Evolutionary conservation across 23 tunicate genomes (phyloP).

Genomic region (Corella eumyota): DNA sequence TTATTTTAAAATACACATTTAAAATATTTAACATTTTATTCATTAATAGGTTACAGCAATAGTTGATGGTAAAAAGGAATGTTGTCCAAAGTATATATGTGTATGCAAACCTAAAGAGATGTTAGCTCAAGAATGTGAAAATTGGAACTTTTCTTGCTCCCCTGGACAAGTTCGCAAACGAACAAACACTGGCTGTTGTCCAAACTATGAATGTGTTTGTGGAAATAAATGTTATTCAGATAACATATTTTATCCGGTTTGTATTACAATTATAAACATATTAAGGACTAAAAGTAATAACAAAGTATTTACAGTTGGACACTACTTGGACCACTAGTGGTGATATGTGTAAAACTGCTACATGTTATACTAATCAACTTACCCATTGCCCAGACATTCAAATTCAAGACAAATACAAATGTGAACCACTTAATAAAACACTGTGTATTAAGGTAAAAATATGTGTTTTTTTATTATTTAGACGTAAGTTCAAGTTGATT

Average conservation of each 20-base stretch:
- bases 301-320: not conserved
- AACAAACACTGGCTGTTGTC: conserved; percentile 34
- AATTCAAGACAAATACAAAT: not conserved
- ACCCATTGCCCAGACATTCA: conserved; percentile 1
- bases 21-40: too few relatives aligned
- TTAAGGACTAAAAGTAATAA: not conserved
- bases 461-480: too few relatives aligned
- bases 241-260: conserved; percentile 1
- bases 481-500: too few relatives aligned
- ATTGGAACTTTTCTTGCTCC: conserved; percentile 11
- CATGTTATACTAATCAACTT: not conserved
- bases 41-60: too few relatives aligned
- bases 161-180: conserved; percentile 9
- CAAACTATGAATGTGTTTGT: conserved; percentile 21
- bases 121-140: not conserved
- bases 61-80: too few relatives aligned
- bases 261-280: not conserved
- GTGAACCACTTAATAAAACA: not conserved
- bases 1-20: too few relatives aligned
- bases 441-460: conserved; percentile 2
- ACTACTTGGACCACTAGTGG: not conserved
- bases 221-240: conserved; percentile 13
- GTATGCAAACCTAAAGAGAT: not conserved
- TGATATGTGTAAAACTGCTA: not conserved
- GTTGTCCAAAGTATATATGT: conserved; percentile 7